Evolutionary conservation across 2,113 vertebrate species (phyloP).

Genomic region (Eurystomus gularis): DNA sequence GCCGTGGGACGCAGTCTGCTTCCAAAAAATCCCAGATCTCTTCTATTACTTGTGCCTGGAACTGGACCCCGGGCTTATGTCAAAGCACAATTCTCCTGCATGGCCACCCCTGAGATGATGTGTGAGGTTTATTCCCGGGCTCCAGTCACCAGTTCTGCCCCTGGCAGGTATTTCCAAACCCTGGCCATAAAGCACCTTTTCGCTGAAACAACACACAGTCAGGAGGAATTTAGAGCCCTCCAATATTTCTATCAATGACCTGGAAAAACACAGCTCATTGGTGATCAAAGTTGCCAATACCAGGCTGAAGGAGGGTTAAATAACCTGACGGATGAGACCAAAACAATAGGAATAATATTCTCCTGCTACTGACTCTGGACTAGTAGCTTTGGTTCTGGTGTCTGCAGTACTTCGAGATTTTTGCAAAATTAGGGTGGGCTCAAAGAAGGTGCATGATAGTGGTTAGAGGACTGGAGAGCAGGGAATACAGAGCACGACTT

Average conservation of each 20-base stretch:
- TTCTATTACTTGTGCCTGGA: not conserved
- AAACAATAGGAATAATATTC: not conserved
- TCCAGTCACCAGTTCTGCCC: not conserved
- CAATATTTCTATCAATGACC: not conserved
- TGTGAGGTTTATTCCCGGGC: not conserved
- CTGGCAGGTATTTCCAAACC: not conserved
- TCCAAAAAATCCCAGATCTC: not conserved
- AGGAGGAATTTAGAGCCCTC: not conserved
- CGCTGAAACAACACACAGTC: not conserved
- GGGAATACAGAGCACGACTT: not conserved
- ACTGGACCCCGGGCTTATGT: not conserved
- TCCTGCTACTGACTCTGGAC: not conserved
- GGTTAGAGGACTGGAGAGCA: not conserved
- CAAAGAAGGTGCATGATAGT: not conserved
- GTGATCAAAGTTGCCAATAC: not conserved
- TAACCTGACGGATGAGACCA: not conserved
- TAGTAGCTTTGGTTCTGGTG: not conserved
- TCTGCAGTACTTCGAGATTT: not conserved
- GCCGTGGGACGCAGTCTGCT: not conserved
- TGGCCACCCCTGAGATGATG: not conserved
- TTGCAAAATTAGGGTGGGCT: not conserved
- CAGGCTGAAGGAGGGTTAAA: not conserved
- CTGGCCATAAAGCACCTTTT: not conserved
- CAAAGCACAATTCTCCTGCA: conserved; percentile 14
- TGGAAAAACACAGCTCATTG: not conserved